phyloP scores from a whole-genome alignment of 37 sponge, comb jelly and placozoan genomes.

The Axinella damicornis region DNA sequence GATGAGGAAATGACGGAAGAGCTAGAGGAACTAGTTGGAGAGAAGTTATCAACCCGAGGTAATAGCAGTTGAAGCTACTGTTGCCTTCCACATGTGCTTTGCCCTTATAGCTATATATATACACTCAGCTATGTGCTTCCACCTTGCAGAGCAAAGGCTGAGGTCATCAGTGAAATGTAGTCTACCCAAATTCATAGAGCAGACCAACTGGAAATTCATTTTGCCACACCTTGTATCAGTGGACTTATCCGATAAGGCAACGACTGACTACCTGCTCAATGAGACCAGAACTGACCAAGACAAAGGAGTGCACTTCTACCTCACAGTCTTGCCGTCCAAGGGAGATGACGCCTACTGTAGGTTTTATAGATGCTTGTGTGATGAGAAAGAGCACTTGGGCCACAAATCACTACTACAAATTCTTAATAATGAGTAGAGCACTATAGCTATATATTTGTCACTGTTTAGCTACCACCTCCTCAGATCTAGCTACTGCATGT shows the following conservation, averaged over 20 bases:
- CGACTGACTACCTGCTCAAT: neutral
- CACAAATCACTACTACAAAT: neutral
- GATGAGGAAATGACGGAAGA: too few relatives aligned
- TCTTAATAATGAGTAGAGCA: too few relatives aligned
- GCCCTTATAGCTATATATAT: too few relatives aligned
- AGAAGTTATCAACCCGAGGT: too few relatives aligned
- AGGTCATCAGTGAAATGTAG: neutral
- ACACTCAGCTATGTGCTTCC: too few relatives aligned
- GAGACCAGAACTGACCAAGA: neutral
- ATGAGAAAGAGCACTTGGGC: neutral
- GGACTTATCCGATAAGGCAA: neutral
- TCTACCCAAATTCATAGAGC: neutral
- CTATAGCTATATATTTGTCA: too few relatives aligned
- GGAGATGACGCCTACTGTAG: neutral
- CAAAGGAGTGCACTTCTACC: neutral
- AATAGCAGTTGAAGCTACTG: too few relatives aligned
- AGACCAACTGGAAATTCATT: neutral
- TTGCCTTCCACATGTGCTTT: too few relatives aligned
- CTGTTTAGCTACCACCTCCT: too few relatives aligned
- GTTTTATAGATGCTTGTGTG: neutral
- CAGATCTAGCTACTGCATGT: too few relatives aligned
- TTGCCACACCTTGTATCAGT: neutral
- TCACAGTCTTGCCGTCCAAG: neutral
- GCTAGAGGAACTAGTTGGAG: too few relatives aligned
- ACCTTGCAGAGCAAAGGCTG: too few relatives aligned